Conservation (phyloP, 2,888 invertebrate genomes). For the Agriopis leucophaearia region DNA sequence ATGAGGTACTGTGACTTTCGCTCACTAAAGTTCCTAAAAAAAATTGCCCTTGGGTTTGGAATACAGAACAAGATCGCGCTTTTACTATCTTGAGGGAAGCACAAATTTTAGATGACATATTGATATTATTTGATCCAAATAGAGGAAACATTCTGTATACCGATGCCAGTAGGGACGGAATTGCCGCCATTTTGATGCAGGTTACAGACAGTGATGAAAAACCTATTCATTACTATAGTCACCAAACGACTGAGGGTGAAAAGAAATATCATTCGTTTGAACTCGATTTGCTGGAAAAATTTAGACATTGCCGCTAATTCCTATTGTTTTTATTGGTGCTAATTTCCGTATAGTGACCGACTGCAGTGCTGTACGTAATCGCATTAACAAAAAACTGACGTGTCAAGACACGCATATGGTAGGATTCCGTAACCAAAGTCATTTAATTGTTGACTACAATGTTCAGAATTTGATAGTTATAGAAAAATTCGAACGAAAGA, state of each 20-base stretch:
- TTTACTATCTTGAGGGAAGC: neutral
- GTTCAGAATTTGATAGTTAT: too few species aligned
- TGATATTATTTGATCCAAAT: neutral
- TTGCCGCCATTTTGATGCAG: neutral
- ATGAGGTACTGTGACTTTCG: neutral
- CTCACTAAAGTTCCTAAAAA: neutral
- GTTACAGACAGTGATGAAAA: neutral
- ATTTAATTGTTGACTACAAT: too few species aligned
- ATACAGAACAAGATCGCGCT: neutral
- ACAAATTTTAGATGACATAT: neutral
- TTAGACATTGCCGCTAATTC: neutral
- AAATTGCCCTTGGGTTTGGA: neutral
- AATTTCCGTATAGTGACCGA: neutral
- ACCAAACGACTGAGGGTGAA: neutral
- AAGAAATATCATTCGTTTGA: constrained; percentile 3
- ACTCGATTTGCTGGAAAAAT: neutral
- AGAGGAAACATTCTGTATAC: neutral
- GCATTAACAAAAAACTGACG: neutral
- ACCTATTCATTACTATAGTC: constrained; percentile 1
- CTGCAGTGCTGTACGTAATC: neutral
- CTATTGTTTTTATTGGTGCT: neutral
- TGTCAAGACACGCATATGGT: too few species aligned
- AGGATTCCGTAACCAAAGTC: too few species aligned
- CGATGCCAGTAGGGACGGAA: neutral
- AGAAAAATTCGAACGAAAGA: too few species aligned